Evolutionary conservation across 2,888 invertebrate species (phyloP), one percentile per base, ranked within the genome.

Genomic region (Drosophila testacea): DNA sequence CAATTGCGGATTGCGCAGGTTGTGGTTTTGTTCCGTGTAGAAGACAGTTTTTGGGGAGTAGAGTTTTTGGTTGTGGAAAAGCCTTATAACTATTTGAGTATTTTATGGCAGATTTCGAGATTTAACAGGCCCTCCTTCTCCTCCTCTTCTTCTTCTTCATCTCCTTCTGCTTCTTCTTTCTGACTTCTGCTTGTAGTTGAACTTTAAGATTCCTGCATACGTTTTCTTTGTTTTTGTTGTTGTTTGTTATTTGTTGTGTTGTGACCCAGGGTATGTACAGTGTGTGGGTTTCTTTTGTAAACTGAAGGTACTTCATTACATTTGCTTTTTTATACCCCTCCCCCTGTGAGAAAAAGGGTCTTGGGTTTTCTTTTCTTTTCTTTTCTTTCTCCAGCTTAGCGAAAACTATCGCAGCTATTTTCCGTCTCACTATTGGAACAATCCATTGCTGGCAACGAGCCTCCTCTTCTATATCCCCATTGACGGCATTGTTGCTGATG

Each of bases 321-420:
- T 47, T 62, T 59, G 57, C 42, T 47, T 38, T 13, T 54, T 22
- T 22, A 22, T 3, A 22, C 2, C 22, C 22, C 22, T 2, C 22
- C 22, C 22, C 22, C 22, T 22, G 3, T 22, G 22, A 22, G 2
- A 22, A 22, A 2, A 22, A 22, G 22, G 22, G 22, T 22, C 22
- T 22, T 22, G 22, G 3, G 22, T 22, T 22, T 73, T 83, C 48
- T 67, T 72, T 62, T 38, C 39, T 47, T 47, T 62, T 59, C 57
- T 39, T 38, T n/a, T 54, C 46, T 7, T 39, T 32, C 28, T n/a
- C 4, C 16, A 13, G 38, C 34, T 70, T 84, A 83, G 27, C 87
- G 71, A 44, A 87, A 77, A 62, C 93, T 92, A 67, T 93, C 93
- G 68, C 92, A 92, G 67, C 92, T 92, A 63, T 92, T 93, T 70